Base-by-base conservation (phyloP, 1,140 invertebrate species). In the Melipona quadrifasciata region DNA sequence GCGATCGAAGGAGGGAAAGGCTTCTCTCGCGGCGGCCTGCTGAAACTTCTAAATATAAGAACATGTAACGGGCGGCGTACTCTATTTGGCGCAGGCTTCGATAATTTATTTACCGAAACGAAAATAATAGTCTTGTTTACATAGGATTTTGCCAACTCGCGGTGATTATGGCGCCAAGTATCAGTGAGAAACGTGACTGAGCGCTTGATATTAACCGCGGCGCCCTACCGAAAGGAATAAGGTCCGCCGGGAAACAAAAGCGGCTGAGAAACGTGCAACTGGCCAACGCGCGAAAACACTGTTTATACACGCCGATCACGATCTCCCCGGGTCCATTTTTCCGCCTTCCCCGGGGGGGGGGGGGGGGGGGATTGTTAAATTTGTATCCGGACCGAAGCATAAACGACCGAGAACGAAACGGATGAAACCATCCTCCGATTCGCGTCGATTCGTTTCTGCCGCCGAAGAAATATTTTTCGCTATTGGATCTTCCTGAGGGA, bases 121-220 rank as follows among this genome's bases (percentile, higher is more conserved):
- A 47, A 47, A 47, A 47, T 71, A 57, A 55, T 58, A 39, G 47
- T 31, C 75, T 80, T 89, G 84, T 88, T 89, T 84, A 86, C 71
- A 68, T 39, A 53, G 39, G 16, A n/a, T 82, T 88, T 65, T 78
- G 82, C 73, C 82, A 87, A 77, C 17, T 86, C 64, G 84, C 64
- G 34, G 67, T 57, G 70, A 73, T 83, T 74, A 87, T 86, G 79
- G 84, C 72, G 55, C 55, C 87, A 61, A 83, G 76, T 82, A 76
- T 89, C 84, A 86, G 70, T 24, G 73, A 64, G 12, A 71, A 87
- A 88, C 87, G 84, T 85, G 79, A 84, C 74, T 55, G 27, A 81
- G 51, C 64, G 17, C 51, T 17, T n/a, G 68, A 83, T 74, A 80
- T 77, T 51, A 65, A 4, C 27, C 55, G n/a, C 8, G 39, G 8